Evolutionary conservation across 2,113 vertebrate genomes (phyloP).

Genomic region (Equus przewalskii): DNA sequence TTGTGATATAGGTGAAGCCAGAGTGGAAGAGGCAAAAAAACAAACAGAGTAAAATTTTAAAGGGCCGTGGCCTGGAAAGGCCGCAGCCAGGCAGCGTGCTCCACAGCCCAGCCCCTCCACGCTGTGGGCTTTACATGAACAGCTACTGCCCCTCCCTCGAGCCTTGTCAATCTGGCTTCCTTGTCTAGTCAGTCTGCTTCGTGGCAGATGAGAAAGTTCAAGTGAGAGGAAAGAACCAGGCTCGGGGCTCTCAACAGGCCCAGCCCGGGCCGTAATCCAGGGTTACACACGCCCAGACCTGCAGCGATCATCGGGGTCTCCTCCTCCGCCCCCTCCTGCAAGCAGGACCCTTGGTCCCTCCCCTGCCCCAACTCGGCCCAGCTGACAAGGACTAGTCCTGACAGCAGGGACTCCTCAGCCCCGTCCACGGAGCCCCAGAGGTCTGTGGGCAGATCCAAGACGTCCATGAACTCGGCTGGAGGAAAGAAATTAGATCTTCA

Average conservation of each 20-base stretch:
- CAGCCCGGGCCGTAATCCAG: not conserved
- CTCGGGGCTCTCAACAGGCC: not conserved
- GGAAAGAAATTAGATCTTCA: not conserved
- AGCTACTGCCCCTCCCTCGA: not conserved
- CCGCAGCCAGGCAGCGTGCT: not conserved
- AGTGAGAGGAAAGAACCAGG: not conserved
- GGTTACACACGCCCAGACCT: not conserved
- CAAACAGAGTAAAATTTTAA: not conserved
- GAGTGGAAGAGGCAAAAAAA: not conserved
- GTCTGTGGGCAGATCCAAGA: not conserved
- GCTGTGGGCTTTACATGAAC: fast-evolving
- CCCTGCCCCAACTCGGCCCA: not conserved
- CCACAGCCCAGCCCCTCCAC: too few relatives aligned
- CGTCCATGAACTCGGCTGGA: not conserved
- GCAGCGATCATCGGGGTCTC: fast-evolving
- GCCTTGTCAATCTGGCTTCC: not conserved
- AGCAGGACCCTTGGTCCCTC: not conserved
- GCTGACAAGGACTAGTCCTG: not conserved
- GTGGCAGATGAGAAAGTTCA: not conserved
- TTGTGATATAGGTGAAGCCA: fast-evolving
- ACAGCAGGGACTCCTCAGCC: too few relatives aligned
- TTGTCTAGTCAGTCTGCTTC: not conserved
- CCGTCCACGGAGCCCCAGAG: not conserved
- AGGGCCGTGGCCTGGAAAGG: not conserved
- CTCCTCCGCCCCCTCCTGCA: not conserved